Conservation (phyloP, 2,888 invertebrate genomes). For the Plutella xylostella region DNA sequence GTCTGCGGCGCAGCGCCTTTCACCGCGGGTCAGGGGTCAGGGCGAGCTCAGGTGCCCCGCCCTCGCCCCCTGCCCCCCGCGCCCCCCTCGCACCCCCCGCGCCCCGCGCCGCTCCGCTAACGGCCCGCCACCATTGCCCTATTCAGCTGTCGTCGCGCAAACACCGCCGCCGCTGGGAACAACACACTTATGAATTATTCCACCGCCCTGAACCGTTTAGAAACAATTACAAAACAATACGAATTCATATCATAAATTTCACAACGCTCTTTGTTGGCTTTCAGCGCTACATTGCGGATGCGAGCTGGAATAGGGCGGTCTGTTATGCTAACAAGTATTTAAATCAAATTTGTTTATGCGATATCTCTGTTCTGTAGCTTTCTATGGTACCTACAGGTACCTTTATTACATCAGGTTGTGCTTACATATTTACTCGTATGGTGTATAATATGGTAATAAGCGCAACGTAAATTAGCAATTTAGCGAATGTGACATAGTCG, state of each 20-base stretch:
- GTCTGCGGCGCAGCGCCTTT: constrained; percentile 46
- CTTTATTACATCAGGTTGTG: not conserved
- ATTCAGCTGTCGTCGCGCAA: constrained; percentile 61
- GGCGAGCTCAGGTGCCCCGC: constrained; percentile 69
- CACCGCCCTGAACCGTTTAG: constrained; percentile 46
- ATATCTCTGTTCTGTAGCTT: not conserved
- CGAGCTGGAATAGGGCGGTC: constrained; percentile 1
- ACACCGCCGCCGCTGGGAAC: constrained; percentile 50
- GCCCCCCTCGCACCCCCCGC: constrained; percentile 23
- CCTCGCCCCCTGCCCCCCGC: constrained; percentile 32
- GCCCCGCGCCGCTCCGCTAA: constrained; percentile 28
- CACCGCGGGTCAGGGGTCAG: constrained; percentile 68
- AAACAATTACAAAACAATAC: constrained; percentile 65
- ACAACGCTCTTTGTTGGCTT: constrained; percentile 49
- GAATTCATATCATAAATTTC: constrained; percentile 54
- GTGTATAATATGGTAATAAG: constrained; percentile 44
- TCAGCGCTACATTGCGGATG: constrained; percentile 19
- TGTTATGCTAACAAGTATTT: constrained; percentile 1
- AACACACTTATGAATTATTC: constrained; percentile 65
- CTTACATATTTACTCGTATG: no score
- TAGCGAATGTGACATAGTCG: constrained; percentile 39
- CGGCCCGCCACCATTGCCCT: constrained; percentile 57
- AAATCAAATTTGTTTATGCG: not conserved
- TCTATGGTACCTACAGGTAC: not conserved
- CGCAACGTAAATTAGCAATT: constrained; percentile 48